Base-by-base conservation (phyloP, 2,888 invertebrate species). In the Aleiodes alternator region DNA sequence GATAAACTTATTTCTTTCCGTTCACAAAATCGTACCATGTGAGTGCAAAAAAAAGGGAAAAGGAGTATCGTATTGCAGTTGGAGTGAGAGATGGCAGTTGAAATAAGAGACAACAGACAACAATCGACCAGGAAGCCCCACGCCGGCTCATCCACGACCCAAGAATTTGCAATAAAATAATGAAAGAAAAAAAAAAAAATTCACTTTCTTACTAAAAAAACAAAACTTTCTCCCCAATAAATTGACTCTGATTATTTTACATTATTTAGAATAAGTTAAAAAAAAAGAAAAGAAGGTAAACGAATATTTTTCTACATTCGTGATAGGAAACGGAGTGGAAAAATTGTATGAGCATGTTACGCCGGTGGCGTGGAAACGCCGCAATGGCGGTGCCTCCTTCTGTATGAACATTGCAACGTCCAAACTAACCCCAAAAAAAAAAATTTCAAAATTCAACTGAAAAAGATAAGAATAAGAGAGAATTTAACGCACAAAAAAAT, bases 311-410 rank as follows among this genome's bases (percentile, higher is more conserved):
- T 43, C 43, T 43, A 43, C 43, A 43, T 43, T 9, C 43, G 43
- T 43, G 43, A 43, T 66, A 66, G 23, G 29, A 51, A 31, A 55
- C 31, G 16, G 31, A 51, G 51, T 51, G 11, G 38, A 43, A 29
- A 43, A 69, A 50, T 31, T 23, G 31, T 43, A 14, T n/a, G 56
- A 57, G 68, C 70, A 51, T 68, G 68, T 29, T 53, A 76, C 69
- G 75, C 75, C 75, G 75, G 75, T 59, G 72, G 75, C 71, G 59
- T 76, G 72, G 71, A 76, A 76, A 76, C 75, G 72, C 75, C 53
- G 72, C 72, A 76, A 76, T 76, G 75, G 75, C 75, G 75, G 68
- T 71, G 31, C 43, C 57, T 69, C 56, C 11, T 29, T 29, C 16
- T 64, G n/a, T 11, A 3, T n/a, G 7, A 51, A 50, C 3, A 23